These are phyloP conservation scores for Rhodophaea formosa DNA, from an alignment of 2,888 invertebrate genomes.

Conservation along the genomic window DNA sequence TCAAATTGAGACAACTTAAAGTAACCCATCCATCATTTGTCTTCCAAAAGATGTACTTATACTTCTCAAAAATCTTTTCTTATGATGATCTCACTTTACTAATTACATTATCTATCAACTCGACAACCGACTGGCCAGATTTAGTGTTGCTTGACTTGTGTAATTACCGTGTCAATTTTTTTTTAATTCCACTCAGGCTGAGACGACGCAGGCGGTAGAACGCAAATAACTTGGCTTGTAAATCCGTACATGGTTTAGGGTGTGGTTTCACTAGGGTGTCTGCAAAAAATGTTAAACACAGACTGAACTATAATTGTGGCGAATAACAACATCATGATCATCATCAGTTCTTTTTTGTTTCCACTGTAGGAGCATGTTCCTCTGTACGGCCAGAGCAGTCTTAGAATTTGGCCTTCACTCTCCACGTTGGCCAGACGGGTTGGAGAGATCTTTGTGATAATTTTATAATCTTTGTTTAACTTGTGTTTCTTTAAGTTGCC, in stretches of 20 bases:
- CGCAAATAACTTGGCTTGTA: conserved; percentile 32
- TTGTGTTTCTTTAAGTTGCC: no score
- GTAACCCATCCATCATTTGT: no score
- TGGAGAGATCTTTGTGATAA: no score
- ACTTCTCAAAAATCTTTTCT: neutral
- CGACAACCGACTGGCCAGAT: conserved; percentile 13
- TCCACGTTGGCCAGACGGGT: no score
- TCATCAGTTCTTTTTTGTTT: no score
- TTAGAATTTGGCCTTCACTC: no score
- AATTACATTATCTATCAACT: conserved; percentile 15
- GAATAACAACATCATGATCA: no score
- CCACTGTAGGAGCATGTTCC: no score
- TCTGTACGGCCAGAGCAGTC: no score
- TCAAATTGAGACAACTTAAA: no score
- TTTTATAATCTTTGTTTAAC: no score
- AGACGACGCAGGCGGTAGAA: conserved; percentile 41
- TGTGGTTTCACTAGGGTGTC: neutral
- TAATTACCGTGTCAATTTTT: conserved; percentile 48
- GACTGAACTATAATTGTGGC: no score
- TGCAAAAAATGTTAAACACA: neutral
- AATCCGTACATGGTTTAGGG: conserved; percentile 6
- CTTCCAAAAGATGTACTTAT: neutral
- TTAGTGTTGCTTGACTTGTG: conserved; percentile 29
- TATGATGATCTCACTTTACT: conserved; percentile 6
- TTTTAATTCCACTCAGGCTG: conserved; percentile 37